A percentile compares a stretch with the other conserved stretches of the same genome.
Evolutionary conservation across 1,140 invertebrate genomes (phyloP).

Genomic region (Phenacoccus solenopsis): DNA sequence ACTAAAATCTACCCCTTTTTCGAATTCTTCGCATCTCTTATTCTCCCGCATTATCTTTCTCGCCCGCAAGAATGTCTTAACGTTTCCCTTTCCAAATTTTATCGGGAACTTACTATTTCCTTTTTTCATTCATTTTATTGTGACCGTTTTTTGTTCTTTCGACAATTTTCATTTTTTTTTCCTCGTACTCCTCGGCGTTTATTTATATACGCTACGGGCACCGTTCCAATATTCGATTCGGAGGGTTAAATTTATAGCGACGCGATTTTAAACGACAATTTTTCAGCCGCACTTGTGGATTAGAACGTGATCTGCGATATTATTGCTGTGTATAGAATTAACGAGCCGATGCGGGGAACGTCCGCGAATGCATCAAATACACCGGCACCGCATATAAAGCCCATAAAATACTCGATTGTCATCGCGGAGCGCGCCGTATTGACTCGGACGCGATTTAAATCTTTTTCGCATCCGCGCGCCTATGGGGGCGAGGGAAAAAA

Average conservation of each 20-base stretch:
- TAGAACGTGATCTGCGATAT: background rate
- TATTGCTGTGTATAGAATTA: too few species aligned
- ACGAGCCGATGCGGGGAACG: too few species aligned
- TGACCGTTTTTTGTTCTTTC: constrained; percentile 10
- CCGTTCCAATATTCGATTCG: background rate
- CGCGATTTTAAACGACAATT: background rate
- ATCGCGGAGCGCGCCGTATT: too few species aligned
- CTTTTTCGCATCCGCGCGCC: background rate
- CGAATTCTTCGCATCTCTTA: background rate
- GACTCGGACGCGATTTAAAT: too few species aligned
- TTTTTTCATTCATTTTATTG: constrained; percentile 16
- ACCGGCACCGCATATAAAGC: background rate
- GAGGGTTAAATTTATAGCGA: too few species aligned
- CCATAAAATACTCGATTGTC: background rate
- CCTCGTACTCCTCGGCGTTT: background rate
- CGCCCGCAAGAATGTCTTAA: constrained; percentile 7
- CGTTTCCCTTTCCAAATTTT: constrained; percentile 11
- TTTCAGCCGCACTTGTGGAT: background rate
- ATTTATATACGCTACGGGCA: background rate
- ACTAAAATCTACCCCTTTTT: constrained; percentile 11
- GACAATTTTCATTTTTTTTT: background rate
- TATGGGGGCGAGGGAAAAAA: background rate
- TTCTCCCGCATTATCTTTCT: background rate
- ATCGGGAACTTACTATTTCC: constrained; percentile 17
- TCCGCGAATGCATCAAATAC: background rate